Conservation (phyloP, 2,888 invertebrate species). For the Pollenia griseotomentosa region DNA sequence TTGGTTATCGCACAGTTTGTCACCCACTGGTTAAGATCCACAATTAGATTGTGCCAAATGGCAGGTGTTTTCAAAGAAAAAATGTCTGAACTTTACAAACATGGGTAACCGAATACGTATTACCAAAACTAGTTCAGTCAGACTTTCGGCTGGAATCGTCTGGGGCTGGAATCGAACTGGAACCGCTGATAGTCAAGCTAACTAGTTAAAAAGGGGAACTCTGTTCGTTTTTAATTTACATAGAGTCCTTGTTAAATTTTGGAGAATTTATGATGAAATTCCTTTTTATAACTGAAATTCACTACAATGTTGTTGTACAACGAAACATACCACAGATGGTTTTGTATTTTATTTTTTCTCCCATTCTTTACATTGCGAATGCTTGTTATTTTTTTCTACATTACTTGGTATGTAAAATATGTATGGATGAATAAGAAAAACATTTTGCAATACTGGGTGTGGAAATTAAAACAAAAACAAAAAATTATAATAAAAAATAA, state of each 20-base stretch:
- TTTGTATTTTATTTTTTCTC: slow-evolving; percentile 40
- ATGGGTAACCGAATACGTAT: too few relatives aligned
- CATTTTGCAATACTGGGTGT: slow-evolving; percentile 62
- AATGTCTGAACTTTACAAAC: too few relatives aligned
- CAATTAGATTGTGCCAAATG: too few relatives aligned
- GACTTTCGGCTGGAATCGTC: too few relatives aligned
- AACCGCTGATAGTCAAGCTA: too few relatives aligned
- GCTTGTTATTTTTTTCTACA: slow-evolving; percentile 62
- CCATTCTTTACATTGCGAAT: slow-evolving; percentile 43
- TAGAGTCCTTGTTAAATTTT: neutral
- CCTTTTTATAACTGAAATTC: slow-evolving; percentile 43
- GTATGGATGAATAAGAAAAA: slow-evolving; percentile 43
- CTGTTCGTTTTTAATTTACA: too few relatives aligned
- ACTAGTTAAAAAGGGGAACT: too few relatives aligned
- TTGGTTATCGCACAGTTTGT: too few relatives aligned
- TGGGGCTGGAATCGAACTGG: neutral
- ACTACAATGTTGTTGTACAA: slow-evolving; percentile 23
- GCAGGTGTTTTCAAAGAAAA: too few relatives aligned
- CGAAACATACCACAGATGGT: slow-evolving; percentile 69
- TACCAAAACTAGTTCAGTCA: too few relatives aligned
- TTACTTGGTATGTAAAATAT: slow-evolving; percentile 64
- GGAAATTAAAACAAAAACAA: slow-evolving; percentile 61
- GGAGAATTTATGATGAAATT: slow-evolving; percentile 8
- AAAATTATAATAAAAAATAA: slow-evolving; percentile 25
- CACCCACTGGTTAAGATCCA: too few relatives aligned